These are phyloP conservation scores for Polypterus bichir DNA, from an alignment of 2,113 vertebrate genomes.

Conservation along the genomic window DNA sequence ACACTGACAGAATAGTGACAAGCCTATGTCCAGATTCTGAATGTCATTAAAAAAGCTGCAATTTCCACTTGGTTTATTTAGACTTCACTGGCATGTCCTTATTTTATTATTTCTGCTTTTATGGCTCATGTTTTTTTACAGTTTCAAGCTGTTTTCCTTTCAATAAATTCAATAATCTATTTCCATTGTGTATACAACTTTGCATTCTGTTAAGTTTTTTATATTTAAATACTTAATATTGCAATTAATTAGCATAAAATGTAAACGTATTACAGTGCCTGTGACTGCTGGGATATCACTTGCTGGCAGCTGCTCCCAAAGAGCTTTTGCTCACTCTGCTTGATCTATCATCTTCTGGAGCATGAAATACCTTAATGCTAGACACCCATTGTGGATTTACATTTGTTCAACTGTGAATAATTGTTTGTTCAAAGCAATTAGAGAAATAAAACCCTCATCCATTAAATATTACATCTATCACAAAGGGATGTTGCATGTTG, in stretches of 20 bases:
- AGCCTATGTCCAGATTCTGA: neutral
- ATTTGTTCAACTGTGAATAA: conserved; percentile 1
- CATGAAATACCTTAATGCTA: conserved; percentile 7
- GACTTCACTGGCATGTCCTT: neutral
- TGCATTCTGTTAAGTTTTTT: neutral
- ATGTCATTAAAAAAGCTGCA: neutral
- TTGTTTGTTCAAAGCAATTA: neutral
- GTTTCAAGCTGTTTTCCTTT: neutral
- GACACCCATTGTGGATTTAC: neutral
- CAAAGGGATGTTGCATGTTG: neutral
- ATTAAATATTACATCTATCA: neutral
- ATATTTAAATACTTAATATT: neutral
- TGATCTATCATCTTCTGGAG: neutral
- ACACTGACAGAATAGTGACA: neutral
- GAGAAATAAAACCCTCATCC: neutral
- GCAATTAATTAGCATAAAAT: neutral
- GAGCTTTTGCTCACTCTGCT: neutral
- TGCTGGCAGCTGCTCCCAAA: neutral
- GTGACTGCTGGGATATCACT: conserved; percentile 2
- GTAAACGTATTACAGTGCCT: neutral
- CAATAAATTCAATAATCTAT: neutral
- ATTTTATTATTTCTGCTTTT: neutral
- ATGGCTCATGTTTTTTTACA: neutral
- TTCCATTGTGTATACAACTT: neutral
- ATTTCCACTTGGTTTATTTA: neutral